These are phyloP conservation scores for Epirrita christyi DNA, from an alignment of 2,888 invertebrate species.

Conservation along the genomic window DNA sequence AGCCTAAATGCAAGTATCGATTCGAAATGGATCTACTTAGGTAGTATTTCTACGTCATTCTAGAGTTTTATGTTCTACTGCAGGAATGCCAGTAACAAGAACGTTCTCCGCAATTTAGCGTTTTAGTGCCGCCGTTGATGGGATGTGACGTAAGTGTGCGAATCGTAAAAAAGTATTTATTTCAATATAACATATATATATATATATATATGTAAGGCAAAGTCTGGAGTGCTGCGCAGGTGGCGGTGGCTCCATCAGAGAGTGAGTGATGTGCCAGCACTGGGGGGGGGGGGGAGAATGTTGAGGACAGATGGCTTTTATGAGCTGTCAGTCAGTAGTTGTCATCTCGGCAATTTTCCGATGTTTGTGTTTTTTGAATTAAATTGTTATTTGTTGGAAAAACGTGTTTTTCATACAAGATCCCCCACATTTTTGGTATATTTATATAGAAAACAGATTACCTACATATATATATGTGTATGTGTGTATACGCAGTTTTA, in stretches of 20 bases:
- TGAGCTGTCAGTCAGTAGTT: too few relatives aligned
- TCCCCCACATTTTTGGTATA: too few relatives aligned
- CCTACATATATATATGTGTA: not conserved
- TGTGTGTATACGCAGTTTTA: not conserved
- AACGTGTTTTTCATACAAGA: too few relatives aligned
- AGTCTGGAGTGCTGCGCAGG: too few relatives aligned
- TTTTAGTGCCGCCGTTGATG: slow-evolving; percentile 15
- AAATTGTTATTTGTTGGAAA: too few relatives aligned
- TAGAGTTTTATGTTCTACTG: slow-evolving; percentile 16
- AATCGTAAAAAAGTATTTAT: not conserved
- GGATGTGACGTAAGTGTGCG: slow-evolving; percentile 4
- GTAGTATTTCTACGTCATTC: not conserved
- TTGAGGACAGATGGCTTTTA: too few relatives aligned
- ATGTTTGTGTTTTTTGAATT: too few relatives aligned
- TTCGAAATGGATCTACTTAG: slow-evolving; percentile 14
- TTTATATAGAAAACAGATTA: slow-evolving; percentile 7
- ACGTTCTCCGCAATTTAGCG: slow-evolving; percentile 18
- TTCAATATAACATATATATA: not conserved
- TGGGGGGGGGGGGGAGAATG: too few relatives aligned
- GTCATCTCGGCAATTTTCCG: too few relatives aligned
- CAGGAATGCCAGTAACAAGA: slow-evolving; percentile 17
- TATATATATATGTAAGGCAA: too few relatives aligned
- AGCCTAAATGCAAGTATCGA: slow-evolving; percentile 7
- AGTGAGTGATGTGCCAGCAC: too few relatives aligned
- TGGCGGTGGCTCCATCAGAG: too few relatives aligned